phyloP scores from a whole-genome alignment of 2,797 vertebrate species.

The Phataginus tricuspis region DNA sequence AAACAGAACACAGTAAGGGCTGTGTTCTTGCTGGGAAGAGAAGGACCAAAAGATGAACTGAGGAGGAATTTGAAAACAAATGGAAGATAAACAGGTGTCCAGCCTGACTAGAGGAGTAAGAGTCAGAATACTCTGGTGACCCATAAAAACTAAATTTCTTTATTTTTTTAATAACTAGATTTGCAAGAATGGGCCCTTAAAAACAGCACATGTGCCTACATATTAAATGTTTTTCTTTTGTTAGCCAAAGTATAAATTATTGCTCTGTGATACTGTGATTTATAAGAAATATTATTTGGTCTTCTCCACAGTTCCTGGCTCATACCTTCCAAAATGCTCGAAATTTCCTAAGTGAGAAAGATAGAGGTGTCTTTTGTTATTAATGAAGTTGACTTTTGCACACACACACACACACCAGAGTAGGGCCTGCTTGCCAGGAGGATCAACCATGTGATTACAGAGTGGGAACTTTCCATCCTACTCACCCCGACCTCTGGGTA shows the following conservation, averaged over 20 bases:
- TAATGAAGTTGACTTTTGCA: too few species aligned
- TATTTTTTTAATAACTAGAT: not conserved
- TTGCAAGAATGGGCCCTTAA: not conserved
- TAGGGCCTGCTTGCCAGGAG: too few species aligned
- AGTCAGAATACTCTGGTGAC: not conserved
- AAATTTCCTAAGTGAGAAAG: too few species aligned
- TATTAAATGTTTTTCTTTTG: not conserved
- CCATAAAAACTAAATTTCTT: not conserved
- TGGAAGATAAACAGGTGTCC: not conserved
- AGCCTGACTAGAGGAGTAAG: not conserved
- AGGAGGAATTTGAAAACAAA: not conserved
- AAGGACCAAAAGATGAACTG: not conserved
- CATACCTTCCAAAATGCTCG: too few species aligned
- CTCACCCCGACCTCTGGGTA: too few species aligned
- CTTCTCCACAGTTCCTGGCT: too few species aligned
- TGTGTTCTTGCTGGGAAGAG: not conserved
- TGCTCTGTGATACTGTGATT: too few species aligned
- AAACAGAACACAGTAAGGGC: not conserved
- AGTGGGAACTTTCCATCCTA: too few species aligned
- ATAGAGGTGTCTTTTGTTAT: too few species aligned
- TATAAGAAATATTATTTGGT: too few species aligned
- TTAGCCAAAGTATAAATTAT: not conserved
- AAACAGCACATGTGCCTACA: not conserved
- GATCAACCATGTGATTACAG: too few species aligned
- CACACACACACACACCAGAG: too few species aligned